Evolutionary conservation across 30 jellyfish, hydroid and myxozoan genomes (phyloP).

Genomic region (Pelagia noctiluca): DNA sequence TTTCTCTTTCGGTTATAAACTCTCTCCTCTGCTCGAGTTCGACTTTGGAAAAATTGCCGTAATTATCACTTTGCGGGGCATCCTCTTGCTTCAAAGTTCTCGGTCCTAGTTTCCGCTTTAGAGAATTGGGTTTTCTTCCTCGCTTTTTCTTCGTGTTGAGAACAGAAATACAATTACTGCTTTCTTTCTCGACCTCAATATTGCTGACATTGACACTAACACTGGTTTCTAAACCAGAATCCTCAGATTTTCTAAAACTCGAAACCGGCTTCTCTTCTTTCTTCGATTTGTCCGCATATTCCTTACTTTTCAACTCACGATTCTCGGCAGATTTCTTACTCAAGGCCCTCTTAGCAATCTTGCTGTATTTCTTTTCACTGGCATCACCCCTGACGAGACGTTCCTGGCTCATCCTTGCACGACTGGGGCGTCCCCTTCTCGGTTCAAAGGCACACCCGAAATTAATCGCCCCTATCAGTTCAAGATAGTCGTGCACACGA

Average conservation of each 20-base stretch:
- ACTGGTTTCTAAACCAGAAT: slow-evolving; percentile 7
- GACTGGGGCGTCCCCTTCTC: slow-evolving; percentile 70
- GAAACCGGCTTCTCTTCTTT: too few relatives aligned
- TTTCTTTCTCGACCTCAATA: background rate
- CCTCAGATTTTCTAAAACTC: too few relatives aligned
- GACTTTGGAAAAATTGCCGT: slow-evolving; percentile 6
- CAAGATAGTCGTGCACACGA: slow-evolving; percentile 72
- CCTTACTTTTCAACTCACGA: too few relatives aligned
- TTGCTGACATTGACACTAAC: background rate
- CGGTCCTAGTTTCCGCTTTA: slow-evolving; percentile 60
- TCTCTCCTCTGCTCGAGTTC: slow-evolving; percentile 28
- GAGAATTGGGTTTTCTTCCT: slow-evolving; percentile 54
- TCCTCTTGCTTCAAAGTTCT: slow-evolving; percentile 30
- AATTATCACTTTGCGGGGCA: slow-evolving; percentile 16
- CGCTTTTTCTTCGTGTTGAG: slow-evolving; percentile 37
- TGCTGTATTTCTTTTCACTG: too few relatives aligned
- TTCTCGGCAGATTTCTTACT: too few relatives aligned
- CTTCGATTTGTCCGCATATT: too few relatives aligned
- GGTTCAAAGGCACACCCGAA: slow-evolving; percentile 75
- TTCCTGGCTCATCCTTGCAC: slow-evolving; percentile 65
- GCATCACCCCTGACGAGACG: too few relatives aligned
- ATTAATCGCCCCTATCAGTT: slow-evolving; percentile 73
- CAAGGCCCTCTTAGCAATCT: too few relatives aligned
- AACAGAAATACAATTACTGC: background rate
- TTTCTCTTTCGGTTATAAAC: slow-evolving; percentile 27